Evolutionary conservation across 2,797 vertebrate species (phyloP), one percentile per base, ranked within the genome.

Genomic region (Anniella stebbinsi): DNA sequence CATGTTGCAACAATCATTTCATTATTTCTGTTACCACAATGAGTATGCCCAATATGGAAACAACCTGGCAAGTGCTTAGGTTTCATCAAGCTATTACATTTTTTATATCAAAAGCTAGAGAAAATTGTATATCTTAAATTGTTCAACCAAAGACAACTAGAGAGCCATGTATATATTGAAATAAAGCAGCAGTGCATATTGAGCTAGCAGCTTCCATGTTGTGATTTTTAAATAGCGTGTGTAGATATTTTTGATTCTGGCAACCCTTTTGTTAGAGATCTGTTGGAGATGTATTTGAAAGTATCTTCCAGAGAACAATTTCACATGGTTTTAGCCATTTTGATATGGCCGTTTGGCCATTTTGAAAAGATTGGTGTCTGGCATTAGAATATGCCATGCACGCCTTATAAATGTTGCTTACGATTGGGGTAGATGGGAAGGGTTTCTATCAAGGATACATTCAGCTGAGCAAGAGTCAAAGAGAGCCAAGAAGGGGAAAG

Each of bases 1-100:
- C 4, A 5, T 83, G 11, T 67, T 91, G 66, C 75, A 88, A 73
- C 48, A 13, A 13, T 91, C 10, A 90, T 89, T 48, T 18, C 1
- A 67, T 92, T 60, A n/a, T 92, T 91, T 45, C 91, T 88, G 3
- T 93, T 75, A 54, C 30, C 80, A 77, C n/a, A 87, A 9, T 28
- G 36, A 91, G 6, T 11, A 12, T 63, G 23, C 72, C 0, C 33
- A 48, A 63, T 36, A 11, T 76, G 15, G 41, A 82, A 5, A 4
- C 84, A 78, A 33, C 9, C n/a, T 84, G 78, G 28, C 0, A 87
- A 67, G 66, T 88, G 3, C 63, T 63, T 67, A n/a, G 3, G 23
- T 30, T 21, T 91, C 18, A 69, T 76, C 77, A 82, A 87, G 67
- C 87, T 87, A 57, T 25, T 87, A 12, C 7, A 28, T n/a, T 92